phyloP scores from a whole-genome alignment of 2,888 invertebrate species.

The Sarcophaga rosellei region DNA sequence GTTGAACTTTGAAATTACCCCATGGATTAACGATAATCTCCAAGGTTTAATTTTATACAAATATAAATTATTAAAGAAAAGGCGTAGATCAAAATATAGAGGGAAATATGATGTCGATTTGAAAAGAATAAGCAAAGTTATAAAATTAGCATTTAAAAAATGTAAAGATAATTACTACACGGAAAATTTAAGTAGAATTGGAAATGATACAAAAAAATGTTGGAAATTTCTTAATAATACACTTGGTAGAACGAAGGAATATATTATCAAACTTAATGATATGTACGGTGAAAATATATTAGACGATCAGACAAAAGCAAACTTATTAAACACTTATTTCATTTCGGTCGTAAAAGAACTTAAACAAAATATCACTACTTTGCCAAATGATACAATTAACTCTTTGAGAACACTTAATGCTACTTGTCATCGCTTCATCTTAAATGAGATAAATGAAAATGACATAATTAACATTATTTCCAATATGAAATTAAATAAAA shows the following conservation, averaged over 20 bases:
- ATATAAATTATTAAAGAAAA: too few relatives aligned
- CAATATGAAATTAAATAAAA: neutral
- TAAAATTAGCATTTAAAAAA: neutral
- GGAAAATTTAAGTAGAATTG: neutral
- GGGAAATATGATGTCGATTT: too few relatives aligned
- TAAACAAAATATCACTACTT: neutral
- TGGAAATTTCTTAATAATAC: neutral
- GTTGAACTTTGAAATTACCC: neutral
- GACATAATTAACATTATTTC: slow-evolving; percentile 6
- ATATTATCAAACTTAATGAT: neutral
- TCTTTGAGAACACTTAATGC: slow-evolving; percentile 3
- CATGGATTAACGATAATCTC: too few relatives aligned
- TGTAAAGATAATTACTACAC: neutral
- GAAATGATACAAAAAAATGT: neutral
- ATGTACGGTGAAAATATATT: too few relatives aligned
- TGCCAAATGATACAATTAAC: slow-evolving; percentile 2
- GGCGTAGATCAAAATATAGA: too few relatives aligned
- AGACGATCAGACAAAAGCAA: neutral
- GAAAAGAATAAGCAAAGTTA: too few relatives aligned
- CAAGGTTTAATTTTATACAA: too few relatives aligned
- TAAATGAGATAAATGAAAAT: slow-evolving; percentile 17
- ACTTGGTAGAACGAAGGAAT: neutral
- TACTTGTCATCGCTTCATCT: neutral
- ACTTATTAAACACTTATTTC: slow-evolving; percentile 5
- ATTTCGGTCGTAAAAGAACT: slow-evolving; percentile 18